phyloP scores from a whole-genome alignment of 1,140 invertebrate genomes.

The Drosophila ogumai region DNA sequence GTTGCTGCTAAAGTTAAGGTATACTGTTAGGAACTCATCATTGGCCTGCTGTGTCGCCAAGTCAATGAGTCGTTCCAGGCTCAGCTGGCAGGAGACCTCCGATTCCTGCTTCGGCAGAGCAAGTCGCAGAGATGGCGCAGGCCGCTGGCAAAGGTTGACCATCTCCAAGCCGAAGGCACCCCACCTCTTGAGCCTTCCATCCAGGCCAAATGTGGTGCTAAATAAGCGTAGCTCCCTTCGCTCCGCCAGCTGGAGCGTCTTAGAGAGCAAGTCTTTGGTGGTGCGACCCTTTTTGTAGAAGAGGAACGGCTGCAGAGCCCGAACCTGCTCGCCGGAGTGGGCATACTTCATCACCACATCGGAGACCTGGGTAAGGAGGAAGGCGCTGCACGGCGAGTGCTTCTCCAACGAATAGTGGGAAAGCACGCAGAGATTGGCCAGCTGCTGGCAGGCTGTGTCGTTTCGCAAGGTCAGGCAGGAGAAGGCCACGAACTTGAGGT shows the following conservation, averaged over 20 bases:
- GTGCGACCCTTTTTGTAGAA: slow-evolving; percentile 86
- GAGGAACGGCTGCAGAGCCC: slow-evolving; percentile 85
- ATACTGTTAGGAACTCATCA: slow-evolving; percentile 86
- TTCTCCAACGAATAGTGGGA: slow-evolving; percentile 86
- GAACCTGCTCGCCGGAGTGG: slow-evolving; percentile 84
- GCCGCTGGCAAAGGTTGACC: slow-evolving; percentile 85
- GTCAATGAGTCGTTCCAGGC: slow-evolving; percentile 86
- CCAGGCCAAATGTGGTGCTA: slow-evolving; percentile 76
- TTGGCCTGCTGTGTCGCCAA: slow-evolving; percentile 73
- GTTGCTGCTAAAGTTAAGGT: slow-evolving; percentile 85
- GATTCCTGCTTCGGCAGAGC: slow-evolving; percentile 22
- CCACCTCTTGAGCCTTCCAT: slow-evolving; percentile 76
- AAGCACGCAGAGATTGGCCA: slow-evolving; percentile 90
- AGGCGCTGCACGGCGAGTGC: slow-evolving; percentile 86
- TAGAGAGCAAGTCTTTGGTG: slow-evolving; percentile 84
- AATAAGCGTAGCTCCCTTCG: slow-evolving; percentile 60
- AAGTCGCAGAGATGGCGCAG: slow-evolving; percentile 27
- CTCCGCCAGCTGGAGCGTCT: slow-evolving; percentile 51
- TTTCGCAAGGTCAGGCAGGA: slow-evolving; percentile 76
- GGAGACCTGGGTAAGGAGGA: slow-evolving; percentile 85
- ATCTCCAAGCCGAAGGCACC: slow-evolving; percentile 83
- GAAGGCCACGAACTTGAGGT: slow-evolving; percentile 83
- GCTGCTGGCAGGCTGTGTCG: slow-evolving; percentile 87
- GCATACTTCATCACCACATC: slow-evolving; percentile 83
- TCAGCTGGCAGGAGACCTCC: slow-evolving; percentile 86